phyloP scores from a whole-genome alignment of 2,113 vertebrate species.

The Xenopus borealis region DNA sequence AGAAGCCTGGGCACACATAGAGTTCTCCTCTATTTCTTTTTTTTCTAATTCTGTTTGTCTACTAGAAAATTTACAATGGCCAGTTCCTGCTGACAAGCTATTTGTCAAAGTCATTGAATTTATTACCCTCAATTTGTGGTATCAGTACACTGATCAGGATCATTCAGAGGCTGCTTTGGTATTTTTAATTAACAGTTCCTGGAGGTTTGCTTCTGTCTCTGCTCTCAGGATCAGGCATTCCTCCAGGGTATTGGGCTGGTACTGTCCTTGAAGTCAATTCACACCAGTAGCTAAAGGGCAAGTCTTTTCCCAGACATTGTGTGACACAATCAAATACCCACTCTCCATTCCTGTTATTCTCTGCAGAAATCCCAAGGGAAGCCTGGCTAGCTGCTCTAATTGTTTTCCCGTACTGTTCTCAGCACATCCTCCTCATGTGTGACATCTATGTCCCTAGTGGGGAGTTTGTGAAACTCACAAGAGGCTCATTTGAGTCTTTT shows the following conservation, averaged over 20 bases:
- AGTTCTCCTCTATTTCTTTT: too few relatives aligned
- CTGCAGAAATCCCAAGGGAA: background rate
- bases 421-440: conserved; percentile 40
- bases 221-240: conserved; percentile 26
- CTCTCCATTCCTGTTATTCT: conserved; percentile 23
- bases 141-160: conserved; percentile 29
- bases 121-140: conserved; percentile 39
- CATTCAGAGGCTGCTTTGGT: conserved; percentile 9
- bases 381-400: background rate
- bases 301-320: conserved; percentile 40
- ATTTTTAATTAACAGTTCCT: conserved; percentile 44
- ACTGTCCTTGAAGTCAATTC: conserved; percentile 45
- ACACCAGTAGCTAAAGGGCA: conserved; percentile 33
- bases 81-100: conserved; percentile 27
- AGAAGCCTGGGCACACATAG: too few relatives aligned
- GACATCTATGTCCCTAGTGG: conserved; percentile 27
- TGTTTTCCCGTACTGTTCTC: conserved; percentile 24
- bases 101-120: conserved; percentile 36
- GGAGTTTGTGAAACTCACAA: background rate
- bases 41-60: too few relatives aligned
- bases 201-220: conserved; percentile 20
- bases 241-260: conserved; percentile 24
- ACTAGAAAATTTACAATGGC: conserved; percentile 1
- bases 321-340: conserved; percentile 39
- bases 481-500: background rate